Evolutionary conservation across 2,888 invertebrate species (phyloP).

Genomic region (Ormyrus labotus): DNA sequence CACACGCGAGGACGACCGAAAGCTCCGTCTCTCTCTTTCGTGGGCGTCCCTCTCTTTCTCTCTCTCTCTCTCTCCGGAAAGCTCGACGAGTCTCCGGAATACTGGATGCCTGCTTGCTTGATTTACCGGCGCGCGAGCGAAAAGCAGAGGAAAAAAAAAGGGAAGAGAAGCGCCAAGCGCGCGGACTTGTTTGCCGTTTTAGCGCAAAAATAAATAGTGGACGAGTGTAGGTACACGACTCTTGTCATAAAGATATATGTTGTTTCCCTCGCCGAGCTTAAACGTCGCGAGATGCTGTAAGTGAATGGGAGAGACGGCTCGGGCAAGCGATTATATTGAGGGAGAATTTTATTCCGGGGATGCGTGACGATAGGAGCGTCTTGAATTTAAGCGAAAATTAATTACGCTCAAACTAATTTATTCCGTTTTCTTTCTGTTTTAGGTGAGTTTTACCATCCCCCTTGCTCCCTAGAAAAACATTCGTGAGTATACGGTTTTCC

Average conservation of each 20-base stretch:
- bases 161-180: background rate
- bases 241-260: conserved; percentile 58
- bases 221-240: conserved; percentile 55
- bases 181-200: conserved; percentile 60
- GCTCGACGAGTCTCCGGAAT: conserved; percentile 61
- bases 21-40: conserved; percentile 3
- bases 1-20: conserved; percentile 41
- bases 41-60: background rate
- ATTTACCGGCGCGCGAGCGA: conserved; percentile 64
- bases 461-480: no score
- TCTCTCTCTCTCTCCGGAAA: conserved; percentile 62
- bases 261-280: conserved; percentile 48
- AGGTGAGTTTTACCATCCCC: no score
- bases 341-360: no score
- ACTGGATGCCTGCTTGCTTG: conserved; percentile 60
- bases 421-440: no score
- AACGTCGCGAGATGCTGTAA: conserved; percentile 17
- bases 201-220: conserved; percentile 55
- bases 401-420: no score
- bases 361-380: no score
- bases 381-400: no score
- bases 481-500: no score
- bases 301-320: conserved; percentile 16
- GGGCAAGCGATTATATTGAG: conserved; percentile 19
- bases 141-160: conserved; percentile 9